These are phyloP conservation scores for Podilymbus podiceps DNA, from an alignment of 2,113 vertebrate species.

Conservation along the genomic window DNA sequence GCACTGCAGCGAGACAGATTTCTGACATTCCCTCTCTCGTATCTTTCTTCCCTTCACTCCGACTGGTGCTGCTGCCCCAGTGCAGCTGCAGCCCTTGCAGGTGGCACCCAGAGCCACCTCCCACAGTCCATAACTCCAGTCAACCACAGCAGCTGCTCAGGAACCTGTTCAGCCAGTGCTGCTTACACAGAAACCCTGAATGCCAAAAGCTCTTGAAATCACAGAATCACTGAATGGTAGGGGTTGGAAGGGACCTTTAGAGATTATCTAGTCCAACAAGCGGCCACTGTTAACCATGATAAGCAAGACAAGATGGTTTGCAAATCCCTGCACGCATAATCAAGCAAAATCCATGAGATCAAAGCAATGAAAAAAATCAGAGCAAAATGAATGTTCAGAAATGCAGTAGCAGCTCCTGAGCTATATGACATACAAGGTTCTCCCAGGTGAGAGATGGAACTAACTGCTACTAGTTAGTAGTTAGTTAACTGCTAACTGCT, in stretches of 20 bases:
- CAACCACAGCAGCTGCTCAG: accelerated
- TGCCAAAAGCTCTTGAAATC: accelerated
- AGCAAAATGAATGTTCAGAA: background rate
- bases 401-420: background rate
- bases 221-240: background rate
- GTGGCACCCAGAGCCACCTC: background rate
- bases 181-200: accelerated
- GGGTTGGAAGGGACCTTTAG: too few species aligned
- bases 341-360: background rate
- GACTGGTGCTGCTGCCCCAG: background rate
- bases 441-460: background rate
- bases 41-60: background rate
- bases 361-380: background rate
- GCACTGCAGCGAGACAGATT: background rate
- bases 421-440: background rate
- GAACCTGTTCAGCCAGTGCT: background rate
- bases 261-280: too few species aligned
- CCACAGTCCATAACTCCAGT: background rate
- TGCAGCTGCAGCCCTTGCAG: background rate
- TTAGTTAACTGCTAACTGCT: too few species aligned
- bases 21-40: background rate
- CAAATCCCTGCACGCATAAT: background rate
- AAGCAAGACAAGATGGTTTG: too few species aligned
- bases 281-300: too few species aligned
- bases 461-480: too few species aligned